A percentile compares a stretch with the other conserved stretches of the same genome.
phyloP scores from a whole-genome alignment of 2,113 vertebrate genomes.

The Corythaeola cristata region DNA sequence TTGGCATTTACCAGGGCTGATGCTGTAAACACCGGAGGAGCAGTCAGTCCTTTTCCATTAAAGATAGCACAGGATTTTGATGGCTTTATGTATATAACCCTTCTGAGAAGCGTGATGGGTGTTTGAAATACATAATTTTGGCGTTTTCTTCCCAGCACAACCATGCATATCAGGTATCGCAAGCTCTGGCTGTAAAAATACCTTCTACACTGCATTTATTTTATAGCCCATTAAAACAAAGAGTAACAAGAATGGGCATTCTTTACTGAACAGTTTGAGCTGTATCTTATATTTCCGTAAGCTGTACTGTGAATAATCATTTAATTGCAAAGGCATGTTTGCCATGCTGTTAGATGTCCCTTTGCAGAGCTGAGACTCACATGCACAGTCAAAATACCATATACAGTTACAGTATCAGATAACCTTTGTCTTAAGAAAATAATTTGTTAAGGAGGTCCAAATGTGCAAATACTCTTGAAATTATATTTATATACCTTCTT shows the following conservation, averaged over 20 bases:
- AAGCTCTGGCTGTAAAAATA: background rate
- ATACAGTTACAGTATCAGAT: background rate
- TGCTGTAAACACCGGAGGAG: background rate
- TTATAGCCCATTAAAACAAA: constrained; percentile 4
- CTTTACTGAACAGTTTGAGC: background rate
- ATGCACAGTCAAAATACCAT: background rate
- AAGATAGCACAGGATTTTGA: background rate
- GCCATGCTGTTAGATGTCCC: background rate
- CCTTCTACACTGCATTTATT: constrained; percentile 14
- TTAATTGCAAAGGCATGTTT: constrained; percentile 2
- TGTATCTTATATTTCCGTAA: background rate
- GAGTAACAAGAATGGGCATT: background rate
- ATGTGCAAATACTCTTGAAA: background rate
- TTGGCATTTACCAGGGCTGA: background rate
- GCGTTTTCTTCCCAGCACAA: background rate
- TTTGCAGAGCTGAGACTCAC: background rate
- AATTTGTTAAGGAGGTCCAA: background rate
- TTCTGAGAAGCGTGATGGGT: background rate
- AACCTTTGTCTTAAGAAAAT: background rate
- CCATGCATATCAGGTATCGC: background rate
- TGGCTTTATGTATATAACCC: background rate
- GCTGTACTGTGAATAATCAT: background rate
- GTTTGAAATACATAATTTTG: background rate
- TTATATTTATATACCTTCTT: background rate
- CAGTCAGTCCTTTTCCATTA: background rate